Evolutionary conservation across 1,140 invertebrate species (phyloP).

Genomic region (Ectropis grisescens): DNA sequence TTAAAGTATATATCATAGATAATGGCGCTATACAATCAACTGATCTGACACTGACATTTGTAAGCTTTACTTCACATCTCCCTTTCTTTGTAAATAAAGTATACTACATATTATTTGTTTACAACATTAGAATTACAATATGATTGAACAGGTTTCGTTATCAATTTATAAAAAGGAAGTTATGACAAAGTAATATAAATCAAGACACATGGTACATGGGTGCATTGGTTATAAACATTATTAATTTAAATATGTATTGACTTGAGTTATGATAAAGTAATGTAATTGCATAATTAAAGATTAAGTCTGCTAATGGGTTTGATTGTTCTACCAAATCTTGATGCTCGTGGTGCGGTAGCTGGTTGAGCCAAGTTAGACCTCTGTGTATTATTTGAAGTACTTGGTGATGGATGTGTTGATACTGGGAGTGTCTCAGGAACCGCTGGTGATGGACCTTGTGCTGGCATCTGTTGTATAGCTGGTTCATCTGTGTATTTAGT

Average conservation of each 20-base stretch:
- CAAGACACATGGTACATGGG: background rate
- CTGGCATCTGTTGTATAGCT: conserved; percentile 7
- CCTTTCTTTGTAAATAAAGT: background rate
- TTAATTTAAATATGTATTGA: background rate
- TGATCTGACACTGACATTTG: too few relatives aligned
- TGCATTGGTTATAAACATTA: background rate
- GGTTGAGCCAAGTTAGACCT: conserved; percentile 1
- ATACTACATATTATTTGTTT: background rate
- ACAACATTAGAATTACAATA: background rate
- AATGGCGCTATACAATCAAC: too few relatives aligned
- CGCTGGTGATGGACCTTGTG: conserved; percentile 4
- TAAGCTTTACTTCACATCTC: background rate
- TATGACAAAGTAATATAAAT: background rate
- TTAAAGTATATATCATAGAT: too few relatives aligned
- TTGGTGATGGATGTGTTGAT: too few relatives aligned
- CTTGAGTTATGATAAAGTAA: background rate
- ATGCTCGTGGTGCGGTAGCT: conserved; percentile 3
- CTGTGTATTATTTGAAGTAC: background rate
- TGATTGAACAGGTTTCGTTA: background rate
- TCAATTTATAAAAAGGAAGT: background rate
- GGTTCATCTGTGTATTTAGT: conserved; percentile 7
- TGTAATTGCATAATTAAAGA: conserved; percentile 5
- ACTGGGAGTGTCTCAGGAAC: conserved; percentile 5
- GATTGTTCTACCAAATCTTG: conserved; percentile 8
- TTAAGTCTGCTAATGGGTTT: conserved; percentile 9